Evolutionary conservation across 2,797 vertebrate species (phyloP).

Genomic region (Helicolenus hilgendorfi): DNA sequence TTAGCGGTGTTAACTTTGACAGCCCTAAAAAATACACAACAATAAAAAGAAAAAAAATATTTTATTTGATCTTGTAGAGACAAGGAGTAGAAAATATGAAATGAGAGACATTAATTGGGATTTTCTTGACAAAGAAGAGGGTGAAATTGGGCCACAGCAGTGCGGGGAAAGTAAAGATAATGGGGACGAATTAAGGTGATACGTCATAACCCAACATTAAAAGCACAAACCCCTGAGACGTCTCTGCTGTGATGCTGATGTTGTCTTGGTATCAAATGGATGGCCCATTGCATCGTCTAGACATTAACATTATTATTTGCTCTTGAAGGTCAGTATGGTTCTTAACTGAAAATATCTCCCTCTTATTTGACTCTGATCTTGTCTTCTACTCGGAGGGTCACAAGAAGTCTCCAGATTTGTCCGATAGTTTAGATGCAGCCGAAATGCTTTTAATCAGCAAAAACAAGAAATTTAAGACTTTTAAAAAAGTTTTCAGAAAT

Average conservation of each 20-base stretch:
- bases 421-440: not conserved
- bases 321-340: not conserved
- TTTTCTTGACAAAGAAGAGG: not conserved
- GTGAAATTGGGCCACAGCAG: not conserved
- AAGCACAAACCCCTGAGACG: not conserved
- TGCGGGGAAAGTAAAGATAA: not conserved
- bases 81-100: not conserved
- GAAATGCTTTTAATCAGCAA: not conserved
- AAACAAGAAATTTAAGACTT: not conserved
- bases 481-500: not conserved
- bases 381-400: not conserved
- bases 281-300: not conserved
- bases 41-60: not conserved
- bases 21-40: not conserved
- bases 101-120: not conserved
- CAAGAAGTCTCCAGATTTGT: not conserved
- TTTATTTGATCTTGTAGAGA: not conserved
- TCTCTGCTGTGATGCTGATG: too few species aligned
- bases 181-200: not conserved
- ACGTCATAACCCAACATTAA: not conserved
- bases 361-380: not conserved
- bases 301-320: not conserved
- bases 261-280: not conserved
- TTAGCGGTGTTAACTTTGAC: too few species aligned
- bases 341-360: not conserved